Conservation (phyloP, 2,888 invertebrate genomes). For the Priocnemis perturbator region DNA sequence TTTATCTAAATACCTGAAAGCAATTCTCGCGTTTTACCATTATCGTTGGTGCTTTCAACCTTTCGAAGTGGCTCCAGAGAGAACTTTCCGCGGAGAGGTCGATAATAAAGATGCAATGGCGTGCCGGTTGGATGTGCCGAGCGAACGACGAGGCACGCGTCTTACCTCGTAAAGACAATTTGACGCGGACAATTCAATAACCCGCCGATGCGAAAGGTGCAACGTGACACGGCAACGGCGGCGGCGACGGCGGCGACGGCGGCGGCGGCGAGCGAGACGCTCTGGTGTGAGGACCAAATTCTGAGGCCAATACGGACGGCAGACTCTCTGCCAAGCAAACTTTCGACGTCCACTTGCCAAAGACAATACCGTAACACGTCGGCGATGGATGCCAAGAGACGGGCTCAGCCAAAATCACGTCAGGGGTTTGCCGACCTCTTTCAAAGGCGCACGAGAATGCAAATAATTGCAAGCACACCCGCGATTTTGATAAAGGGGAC, state of each 20-base stretch:
- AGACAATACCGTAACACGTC: background rate
- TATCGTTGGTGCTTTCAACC: background rate
- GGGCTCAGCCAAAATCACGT: background rate
- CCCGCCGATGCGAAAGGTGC: too few relatives aligned
- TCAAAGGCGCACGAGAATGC: background rate
- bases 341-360: background rate
- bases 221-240: too few relatives aligned
- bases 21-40: conserved; percentile 7
- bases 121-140: too few relatives aligned
- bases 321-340: conserved; percentile 23
- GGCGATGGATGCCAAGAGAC: conserved; percentile 8
- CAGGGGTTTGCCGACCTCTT: too few relatives aligned
- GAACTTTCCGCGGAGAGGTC: too few relatives aligned
- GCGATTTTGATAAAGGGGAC: conserved; percentile 39
- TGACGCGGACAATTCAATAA: too few relatives aligned
- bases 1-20: conserved; percentile 30
- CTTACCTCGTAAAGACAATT: too few relatives aligned
- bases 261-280: too few relatives aligned
- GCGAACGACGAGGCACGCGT: too few relatives aligned
- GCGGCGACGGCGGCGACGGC: too few relatives aligned
- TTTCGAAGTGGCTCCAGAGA: too few relatives aligned
- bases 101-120: too few relatives aligned
- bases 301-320: conserved; percentile 1
- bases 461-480: conserved; percentile 44
- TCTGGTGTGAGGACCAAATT: background rate